Evolutionary conservation across 2,888 invertebrate species (phyloP), one percentile per base, ranked within the genome.

Genomic region (Ophion obscuratus): DNA sequence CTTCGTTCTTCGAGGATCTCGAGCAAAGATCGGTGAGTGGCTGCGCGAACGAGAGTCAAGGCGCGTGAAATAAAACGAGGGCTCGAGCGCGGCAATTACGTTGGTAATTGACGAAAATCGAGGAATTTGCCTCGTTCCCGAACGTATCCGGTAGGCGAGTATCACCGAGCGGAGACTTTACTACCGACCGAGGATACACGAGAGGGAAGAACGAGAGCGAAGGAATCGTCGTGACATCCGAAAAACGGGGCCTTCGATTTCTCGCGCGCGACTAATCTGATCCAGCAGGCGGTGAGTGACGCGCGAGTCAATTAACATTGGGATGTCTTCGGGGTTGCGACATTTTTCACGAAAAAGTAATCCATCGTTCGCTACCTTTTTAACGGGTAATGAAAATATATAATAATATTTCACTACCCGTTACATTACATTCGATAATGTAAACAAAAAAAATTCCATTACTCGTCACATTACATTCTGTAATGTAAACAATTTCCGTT

Each of bases 251-350:
- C 7, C 11, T 11, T 24, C 9, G 1, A 40, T 40, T 40, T 9
- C 68, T 27, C 47, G 11, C 77, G 61, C 62, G 31, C 44, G 57
- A 53, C 47, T 47, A 67, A 67, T 61, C 66, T 64, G 64, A 44
- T 74, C 80, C 61, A 78, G 71, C 70, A 70, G 75, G 75, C 76
- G 14, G 47, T 66, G 61, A 62, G n/a, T 40, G 14, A 14, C 44
- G 66, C 31, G 44, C 57, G 62, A 66, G 71, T 36, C 24, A 47
- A 47, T 47, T 44, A 61, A 79, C 40, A 3, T 31, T 31, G 31
- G 31, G 31, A 31, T 4, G 31, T 31, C 0, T 4, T 31, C 31
- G 4, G 24, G 24, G 24, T 24, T 24, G 24, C 24, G 24, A 24
- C 1, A 24, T 24, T 24, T 24, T 1, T 24, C 24, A 24, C 2